Conservation (phyloP, 2,888 invertebrate species). For the Cheilosia variabilis region DNA sequence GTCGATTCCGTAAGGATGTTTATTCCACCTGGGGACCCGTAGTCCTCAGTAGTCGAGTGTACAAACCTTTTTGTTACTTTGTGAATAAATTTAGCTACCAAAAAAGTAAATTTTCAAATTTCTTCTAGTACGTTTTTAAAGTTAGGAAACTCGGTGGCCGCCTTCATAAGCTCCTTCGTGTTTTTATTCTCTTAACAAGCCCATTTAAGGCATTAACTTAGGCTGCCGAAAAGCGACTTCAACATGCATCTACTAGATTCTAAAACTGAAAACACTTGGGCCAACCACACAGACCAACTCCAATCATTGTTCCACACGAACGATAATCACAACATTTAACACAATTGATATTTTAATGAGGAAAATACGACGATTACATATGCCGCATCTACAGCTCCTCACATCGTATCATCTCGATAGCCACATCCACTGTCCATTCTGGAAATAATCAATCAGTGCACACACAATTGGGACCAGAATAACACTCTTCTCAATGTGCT, state of each 20-base stretch:
- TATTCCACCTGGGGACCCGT: too few relatives aligned
- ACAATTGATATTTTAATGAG: constrained; percentile 54
- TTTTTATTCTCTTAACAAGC: not conserved
- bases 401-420: constrained; percentile 33
- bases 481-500: constrained; percentile 37
- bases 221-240: not conserved
- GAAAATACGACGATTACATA: constrained; percentile 55
- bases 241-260: not conserved
- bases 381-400: not conserved
- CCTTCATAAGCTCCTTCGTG: too few relatives aligned
- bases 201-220: not conserved
- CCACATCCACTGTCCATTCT: constrained; percentile 54
- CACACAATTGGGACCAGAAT: constrained; percentile 51
- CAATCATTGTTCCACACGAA: constrained; percentile 40
- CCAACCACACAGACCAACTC: not conserved
- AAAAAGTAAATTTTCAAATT: too few relatives aligned
- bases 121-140: too few relatives aligned
- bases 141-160: too few relatives aligned
- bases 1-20: too few relatives aligned
- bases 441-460: constrained; percentile 72
- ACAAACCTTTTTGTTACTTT: too few relatives aligned
- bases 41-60: too few relatives aligned
- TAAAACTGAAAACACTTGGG: not conserved
- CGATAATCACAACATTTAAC: constrained; percentile 61
- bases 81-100: too few relatives aligned